Conservation (phyloP, 2,888 invertebrate genomes). For the Plebejus argus region DNA sequence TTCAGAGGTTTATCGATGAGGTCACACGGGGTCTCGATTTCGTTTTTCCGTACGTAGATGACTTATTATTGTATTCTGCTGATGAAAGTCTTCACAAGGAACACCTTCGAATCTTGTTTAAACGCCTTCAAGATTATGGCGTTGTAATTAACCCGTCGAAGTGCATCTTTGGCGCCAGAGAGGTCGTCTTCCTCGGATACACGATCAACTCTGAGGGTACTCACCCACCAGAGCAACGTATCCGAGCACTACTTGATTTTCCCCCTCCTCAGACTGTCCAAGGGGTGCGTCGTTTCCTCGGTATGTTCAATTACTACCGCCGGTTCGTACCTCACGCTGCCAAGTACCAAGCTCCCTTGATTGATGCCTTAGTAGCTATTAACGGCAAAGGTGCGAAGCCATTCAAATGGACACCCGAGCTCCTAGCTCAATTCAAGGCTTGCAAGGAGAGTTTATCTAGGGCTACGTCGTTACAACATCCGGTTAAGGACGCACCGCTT, state of each 20-base stretch:
- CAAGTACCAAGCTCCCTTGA: background rate
- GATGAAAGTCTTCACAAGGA: conserved; percentile 14
- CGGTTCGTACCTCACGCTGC: conserved; percentile 24
- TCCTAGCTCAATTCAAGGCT: no score
- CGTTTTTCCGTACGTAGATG: conserved; percentile 33
- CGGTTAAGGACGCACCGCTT: no score
- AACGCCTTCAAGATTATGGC: conserved; percentile 29
- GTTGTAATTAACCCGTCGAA: no score
- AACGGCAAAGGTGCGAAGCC: no score
- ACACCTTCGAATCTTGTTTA: conserved; percentile 23
- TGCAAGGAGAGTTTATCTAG: no score
- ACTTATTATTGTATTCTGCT: conserved; percentile 24
- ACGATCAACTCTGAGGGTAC: background rate
- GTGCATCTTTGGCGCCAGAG: conserved; percentile 30
- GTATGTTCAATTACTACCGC: conserved; percentile 32
- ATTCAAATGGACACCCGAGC: no score
- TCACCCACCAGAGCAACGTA: background rate
- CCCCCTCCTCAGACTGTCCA: conserved; percentile 29
- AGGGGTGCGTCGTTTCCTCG: conserved; percentile 32
- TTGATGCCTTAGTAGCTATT: no score
- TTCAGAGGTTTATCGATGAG: background rate
- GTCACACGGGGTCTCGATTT: conserved; percentile 25
- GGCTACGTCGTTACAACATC: no score
- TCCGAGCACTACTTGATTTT: background rate
- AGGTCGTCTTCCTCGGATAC: conserved; percentile 11